These are phyloP conservation scores for Acrobasis repandana DNA, from an alignment of 2,888 invertebrate species.

Conservation along the genomic window DNA sequence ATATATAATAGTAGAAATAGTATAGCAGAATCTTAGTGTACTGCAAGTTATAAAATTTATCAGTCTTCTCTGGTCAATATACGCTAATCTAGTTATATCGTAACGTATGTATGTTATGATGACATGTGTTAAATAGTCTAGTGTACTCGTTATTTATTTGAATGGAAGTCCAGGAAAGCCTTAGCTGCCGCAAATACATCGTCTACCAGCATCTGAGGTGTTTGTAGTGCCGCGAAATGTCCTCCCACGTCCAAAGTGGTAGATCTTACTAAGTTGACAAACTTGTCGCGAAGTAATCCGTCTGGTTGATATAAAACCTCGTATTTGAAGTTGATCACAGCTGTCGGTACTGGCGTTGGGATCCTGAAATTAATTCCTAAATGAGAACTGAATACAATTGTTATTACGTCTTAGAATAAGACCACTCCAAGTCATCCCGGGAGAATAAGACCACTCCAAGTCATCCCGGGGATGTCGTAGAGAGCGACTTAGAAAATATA, in stretches of 20 bases:
- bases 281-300: constrained; percentile 84
- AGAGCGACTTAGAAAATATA: too few relatives aligned
- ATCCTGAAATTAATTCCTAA: constrained; percentile 82
- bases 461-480: too few relatives aligned
- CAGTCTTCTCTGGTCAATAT: not conserved
- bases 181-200: constrained; percentile 75
- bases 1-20: too few relatives aligned
- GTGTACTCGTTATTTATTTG: constrained; percentile 17
- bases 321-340: constrained; percentile 87
- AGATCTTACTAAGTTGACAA: constrained; percentile 86
- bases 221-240: constrained; percentile 93
- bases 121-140: not conserved
- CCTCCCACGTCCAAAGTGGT: constrained; percentile 87
- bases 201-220: constrained; percentile 86
- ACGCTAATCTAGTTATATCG: not conserved
- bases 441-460: too few relatives aligned
- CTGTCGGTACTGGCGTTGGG: constrained; percentile 87
- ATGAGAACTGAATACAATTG: too few relatives aligned
- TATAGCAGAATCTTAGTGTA: too few relatives aligned
- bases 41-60: not conserved
- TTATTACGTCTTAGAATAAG: too few relatives aligned
- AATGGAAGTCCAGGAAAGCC: constrained; percentile 55
- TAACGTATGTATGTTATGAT: not conserved
- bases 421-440: too few relatives aligned
- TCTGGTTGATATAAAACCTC: constrained; percentile 86